These are phyloP conservation scores for Malurus melanocephalus DNA, from an alignment of 2,113 vertebrate genomes.

Conservation along the genomic window DNA sequence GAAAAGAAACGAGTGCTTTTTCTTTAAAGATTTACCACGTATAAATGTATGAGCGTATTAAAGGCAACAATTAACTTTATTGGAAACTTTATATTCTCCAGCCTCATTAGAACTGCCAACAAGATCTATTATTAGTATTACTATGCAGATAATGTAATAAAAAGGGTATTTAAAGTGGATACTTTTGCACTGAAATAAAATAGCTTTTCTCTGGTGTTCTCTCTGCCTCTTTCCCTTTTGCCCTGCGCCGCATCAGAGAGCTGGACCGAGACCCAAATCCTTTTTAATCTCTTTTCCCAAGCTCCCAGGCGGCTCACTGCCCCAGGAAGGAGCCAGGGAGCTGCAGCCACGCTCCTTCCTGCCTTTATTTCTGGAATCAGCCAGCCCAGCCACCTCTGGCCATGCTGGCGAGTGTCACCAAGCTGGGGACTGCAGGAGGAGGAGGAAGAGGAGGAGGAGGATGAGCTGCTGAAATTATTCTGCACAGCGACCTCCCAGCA, in stretches of 20 bases:
- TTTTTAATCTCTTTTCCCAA: not conserved
- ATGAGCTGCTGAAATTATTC: not conserved
- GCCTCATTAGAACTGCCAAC: constrained; percentile 82
- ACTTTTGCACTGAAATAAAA: constrained; percentile 73
- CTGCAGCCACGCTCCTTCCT: not conserved
- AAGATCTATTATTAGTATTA: constrained; percentile 83
- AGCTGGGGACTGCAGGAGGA: not conserved
- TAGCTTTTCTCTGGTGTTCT: constrained; percentile 1
- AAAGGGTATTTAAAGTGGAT: constrained; percentile 81
- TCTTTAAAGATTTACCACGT: constrained; percentile 78
- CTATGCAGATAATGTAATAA: constrained; percentile 83
- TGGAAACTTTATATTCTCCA: constrained; percentile 81
- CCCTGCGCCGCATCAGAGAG: not conserved
- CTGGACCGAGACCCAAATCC: not conserved
- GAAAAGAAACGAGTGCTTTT: constrained; percentile 60
- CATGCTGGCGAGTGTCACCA: accelerated
- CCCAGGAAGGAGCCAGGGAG: not conserved
- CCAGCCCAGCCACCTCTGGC: not conserved
- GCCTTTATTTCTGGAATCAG: accelerated
- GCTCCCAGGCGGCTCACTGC: not conserved
- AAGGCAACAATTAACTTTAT: constrained; percentile 85
- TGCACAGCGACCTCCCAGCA: not conserved
- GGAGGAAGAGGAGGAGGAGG: not conserved
- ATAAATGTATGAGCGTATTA: constrained; percentile 79
- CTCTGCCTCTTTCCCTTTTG: constrained; percentile 19